Percentiles rank a stretch among this genome's conserved stretches.
Evolutionary conservation across 2,888 invertebrate genomes (phyloP).

Genomic region (Ennomos erosarius): DNA sequence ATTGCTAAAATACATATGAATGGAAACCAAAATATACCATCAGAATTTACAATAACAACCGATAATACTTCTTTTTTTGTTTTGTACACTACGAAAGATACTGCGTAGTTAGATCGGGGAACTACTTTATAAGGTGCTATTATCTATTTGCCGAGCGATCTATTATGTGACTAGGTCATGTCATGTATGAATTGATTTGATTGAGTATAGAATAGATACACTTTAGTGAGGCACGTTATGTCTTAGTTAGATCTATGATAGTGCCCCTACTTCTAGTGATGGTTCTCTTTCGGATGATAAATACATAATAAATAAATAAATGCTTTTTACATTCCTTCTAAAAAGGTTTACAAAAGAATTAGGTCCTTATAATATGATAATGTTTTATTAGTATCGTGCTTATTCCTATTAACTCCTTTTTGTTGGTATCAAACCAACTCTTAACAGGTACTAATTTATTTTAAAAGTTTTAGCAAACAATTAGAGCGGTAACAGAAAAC

Average conservation of each 20-base stretch:
- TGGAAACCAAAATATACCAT: background rate
- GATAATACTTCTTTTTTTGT: conserved; percentile 6
- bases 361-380: too few relatives aligned
- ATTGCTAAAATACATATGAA: too few relatives aligned
- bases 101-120: conserved; percentile 45
- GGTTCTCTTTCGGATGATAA: conserved; percentile 6
- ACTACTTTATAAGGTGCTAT: conserved; percentile 38
- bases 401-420: too few relatives aligned
- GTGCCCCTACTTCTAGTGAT: background rate
- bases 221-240: conserved; percentile 22
- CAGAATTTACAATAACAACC: conserved; percentile 1
- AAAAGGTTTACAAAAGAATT: too few relatives aligned
- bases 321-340: too few relatives aligned
- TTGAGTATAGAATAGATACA: conserved; percentile 41
- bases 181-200: conserved; percentile 47
- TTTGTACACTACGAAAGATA: conserved; percentile 17
- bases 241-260: conserved; percentile 2
- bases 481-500: background rate
- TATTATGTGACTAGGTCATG: conserved; percentile 48
- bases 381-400: background rate
- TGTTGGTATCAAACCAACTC: too few relatives aligned
- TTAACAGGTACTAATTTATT: too few relatives aligned
- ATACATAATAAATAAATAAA: too few relatives aligned
- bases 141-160: conserved; percentile 47
- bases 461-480: too few relatives aligned